Conservation (phyloP, 1,140 invertebrate genomes). For the Anastrepha ludens region DNA sequence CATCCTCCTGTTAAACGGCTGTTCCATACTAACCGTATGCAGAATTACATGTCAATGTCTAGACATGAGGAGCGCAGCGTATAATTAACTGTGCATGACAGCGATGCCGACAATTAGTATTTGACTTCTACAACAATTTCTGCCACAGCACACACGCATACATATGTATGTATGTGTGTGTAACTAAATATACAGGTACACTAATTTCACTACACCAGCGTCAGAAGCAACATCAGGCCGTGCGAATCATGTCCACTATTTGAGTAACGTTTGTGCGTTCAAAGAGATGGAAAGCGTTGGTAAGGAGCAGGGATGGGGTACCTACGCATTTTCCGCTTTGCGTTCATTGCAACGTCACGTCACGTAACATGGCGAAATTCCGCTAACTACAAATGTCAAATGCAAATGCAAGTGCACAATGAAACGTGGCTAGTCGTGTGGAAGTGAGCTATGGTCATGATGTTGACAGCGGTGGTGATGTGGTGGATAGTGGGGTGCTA, state of each 20-base stretch:
- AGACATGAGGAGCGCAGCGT: conserved; percentile 16
- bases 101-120: conserved; percentile 48
- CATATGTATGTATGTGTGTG: background rate
- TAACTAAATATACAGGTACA: background rate
- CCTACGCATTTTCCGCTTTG: conserved; percentile 50
- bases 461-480: conserved; percentile 10
- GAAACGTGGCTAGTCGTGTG: conserved; percentile 48
- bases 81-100: conserved; percentile 50
- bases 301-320: background rate
- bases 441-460: conserved; percentile 51
- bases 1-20: conserved; percentile 11
- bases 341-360: conserved; percentile 41
- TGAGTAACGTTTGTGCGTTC: background rate
- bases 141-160: background rate
- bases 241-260: conserved; percentile 4
- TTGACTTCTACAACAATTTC: conserved; percentile 30
- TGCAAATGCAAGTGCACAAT: conserved; percentile 31
- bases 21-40: conserved; percentile 1
- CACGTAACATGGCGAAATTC: conserved; percentile 40
- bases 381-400: conserved; percentile 51
- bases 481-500: background rate
- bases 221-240: background rate
- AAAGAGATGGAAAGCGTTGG: background rate
- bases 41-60: conserved; percentile 50
- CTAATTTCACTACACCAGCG: background rate